A percentile compares a stretch with the other conserved stretches of the same genome.
phyloP scores from a whole-genome alignment of 2,797 vertebrate genomes.

The Sebastiscus albofasciatus region DNA sequence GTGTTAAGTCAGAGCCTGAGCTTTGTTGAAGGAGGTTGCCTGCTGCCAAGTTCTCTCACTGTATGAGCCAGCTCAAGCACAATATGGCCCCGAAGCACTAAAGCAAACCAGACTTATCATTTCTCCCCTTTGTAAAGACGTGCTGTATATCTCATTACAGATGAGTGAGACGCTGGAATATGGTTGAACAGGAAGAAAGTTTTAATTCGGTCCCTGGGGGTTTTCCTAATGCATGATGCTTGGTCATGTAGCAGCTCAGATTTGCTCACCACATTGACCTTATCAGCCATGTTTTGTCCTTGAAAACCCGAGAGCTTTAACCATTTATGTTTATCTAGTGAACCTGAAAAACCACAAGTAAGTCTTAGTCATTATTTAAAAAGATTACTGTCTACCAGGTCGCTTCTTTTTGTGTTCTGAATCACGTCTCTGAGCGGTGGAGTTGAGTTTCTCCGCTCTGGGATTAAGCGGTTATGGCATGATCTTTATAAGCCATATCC shows the following conservation, averaged over 20 bases:
- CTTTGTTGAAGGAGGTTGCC: slow-evolving; percentile 21
- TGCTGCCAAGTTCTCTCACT: slow-evolving; percentile 35
- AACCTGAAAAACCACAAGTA: background rate
- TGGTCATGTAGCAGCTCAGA: background rate
- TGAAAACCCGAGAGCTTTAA: background rate
- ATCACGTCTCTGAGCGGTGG: background rate
- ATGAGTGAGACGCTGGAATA: background rate
- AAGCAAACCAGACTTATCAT: background rate
- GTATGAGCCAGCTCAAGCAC: slow-evolving; percentile 10
- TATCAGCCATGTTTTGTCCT: background rate
- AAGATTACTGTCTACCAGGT: background rate
- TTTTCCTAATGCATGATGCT: background rate
- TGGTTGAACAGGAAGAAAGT: background rate
- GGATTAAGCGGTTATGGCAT: slow-evolving; percentile 49
- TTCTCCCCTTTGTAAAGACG: background rate
- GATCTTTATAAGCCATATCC: slow-evolving; percentile 59
- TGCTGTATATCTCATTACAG: slow-evolving; percentile 5
- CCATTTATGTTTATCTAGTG: background rate
- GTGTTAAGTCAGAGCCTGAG: slow-evolving; percentile 28
- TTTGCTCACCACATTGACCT: background rate
- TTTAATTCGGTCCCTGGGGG: background rate
- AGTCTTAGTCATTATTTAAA: background rate
- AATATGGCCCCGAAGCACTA: slow-evolving; percentile 4
- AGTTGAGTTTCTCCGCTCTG: background rate
- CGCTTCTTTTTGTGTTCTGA: background rate